Percentiles rank a stretch among this genome's conserved stretches.
These are phyloP conservation scores for Ectropis grisescens DNA, from an alignment of 1,140 invertebrate species.

Conservation along the genomic window DNA sequence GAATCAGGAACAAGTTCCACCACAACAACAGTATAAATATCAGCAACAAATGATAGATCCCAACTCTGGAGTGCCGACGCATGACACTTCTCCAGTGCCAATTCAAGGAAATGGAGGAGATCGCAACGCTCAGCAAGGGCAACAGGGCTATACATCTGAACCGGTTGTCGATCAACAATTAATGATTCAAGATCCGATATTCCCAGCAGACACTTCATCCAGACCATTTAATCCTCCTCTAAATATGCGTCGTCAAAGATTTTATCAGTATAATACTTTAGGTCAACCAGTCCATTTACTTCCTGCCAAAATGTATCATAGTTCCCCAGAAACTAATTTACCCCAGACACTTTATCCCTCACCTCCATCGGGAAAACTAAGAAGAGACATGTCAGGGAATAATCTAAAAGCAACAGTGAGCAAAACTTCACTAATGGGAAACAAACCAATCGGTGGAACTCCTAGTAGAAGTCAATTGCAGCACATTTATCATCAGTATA, in stretches of 20 bases:
- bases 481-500: constrained; percentile 51
- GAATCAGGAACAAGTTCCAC: constrained; percentile 10
- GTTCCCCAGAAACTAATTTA: constrained; percentile 14
- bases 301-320: constrained; percentile 24
- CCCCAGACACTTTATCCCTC: constrained; percentile 50
- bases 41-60: constrained; percentile 18
- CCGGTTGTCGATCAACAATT: constrained; percentile 3
- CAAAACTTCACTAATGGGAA: constrained; percentile 40
- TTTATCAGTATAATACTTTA: constrained; percentile 38
- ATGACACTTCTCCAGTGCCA: too few species aligned
- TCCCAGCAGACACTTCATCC: constrained; percentile 33
- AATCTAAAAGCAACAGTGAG: constrained; percentile 46
- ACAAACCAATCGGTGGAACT: constrained; percentile 17
- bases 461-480: constrained; percentile 45
- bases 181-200: constrained; percentile 36
- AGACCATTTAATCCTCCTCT: constrained; percentile 6
- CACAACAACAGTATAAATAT: constrained; percentile 12
- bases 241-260: constrained; percentile 10
- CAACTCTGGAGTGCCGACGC: constrained; percentile 7
- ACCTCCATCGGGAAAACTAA: constrained; percentile 10
- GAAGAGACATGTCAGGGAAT: constrained; percentile 16
- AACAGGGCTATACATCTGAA: not conserved
- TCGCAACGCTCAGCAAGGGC: not conserved
- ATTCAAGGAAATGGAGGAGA: not conserved
- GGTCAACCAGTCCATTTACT: constrained; percentile 43